phyloP scores from a whole-genome alignment of 2,797 vertebrate species.

The Martes flavigula region DNA sequence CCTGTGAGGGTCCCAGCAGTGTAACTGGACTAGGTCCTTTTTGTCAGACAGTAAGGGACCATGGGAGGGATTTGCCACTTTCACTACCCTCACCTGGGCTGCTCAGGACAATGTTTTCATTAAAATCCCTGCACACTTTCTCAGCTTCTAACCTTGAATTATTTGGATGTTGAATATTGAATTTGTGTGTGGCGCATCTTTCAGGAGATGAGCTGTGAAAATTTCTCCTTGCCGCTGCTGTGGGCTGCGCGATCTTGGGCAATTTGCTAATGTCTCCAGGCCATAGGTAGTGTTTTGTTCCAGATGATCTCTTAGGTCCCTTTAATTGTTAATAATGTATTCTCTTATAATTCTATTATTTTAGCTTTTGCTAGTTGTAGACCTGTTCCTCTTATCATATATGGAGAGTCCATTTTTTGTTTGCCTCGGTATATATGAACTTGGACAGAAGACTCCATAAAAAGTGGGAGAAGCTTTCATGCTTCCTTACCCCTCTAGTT shows the following conservation, averaged over 20 bases:
- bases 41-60: constrained; percentile 80
- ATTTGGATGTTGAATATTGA: constrained; percentile 55
- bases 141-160: constrained; percentile 44
- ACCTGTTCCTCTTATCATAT: constrained; percentile 17
- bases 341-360: constrained; percentile 50
- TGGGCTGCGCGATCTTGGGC: constrained; percentile 74
- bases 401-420: background rate
- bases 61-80: constrained; percentile 56
- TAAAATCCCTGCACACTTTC: constrained; percentile 49
- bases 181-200: constrained; percentile 51
- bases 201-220: constrained; percentile 73
- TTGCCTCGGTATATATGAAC: constrained; percentile 10
- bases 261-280: constrained; percentile 61
- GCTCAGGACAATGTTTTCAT: constrained; percentile 30
- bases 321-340: constrained; percentile 19
- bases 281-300: constrained; percentile 29
- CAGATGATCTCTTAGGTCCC: constrained; percentile 35
- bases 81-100: constrained; percentile 64
- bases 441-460: constrained; percentile 1
- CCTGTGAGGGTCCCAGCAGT: constrained; percentile 79
- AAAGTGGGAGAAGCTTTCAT: background rate
- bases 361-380: constrained; percentile 6
- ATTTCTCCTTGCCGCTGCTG: constrained; percentile 52
- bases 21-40: constrained; percentile 73
- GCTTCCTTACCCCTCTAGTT: background rate